Conservation (phyloP, 2,888 invertebrate genomes). For the Polia nebulosa region DNA sequence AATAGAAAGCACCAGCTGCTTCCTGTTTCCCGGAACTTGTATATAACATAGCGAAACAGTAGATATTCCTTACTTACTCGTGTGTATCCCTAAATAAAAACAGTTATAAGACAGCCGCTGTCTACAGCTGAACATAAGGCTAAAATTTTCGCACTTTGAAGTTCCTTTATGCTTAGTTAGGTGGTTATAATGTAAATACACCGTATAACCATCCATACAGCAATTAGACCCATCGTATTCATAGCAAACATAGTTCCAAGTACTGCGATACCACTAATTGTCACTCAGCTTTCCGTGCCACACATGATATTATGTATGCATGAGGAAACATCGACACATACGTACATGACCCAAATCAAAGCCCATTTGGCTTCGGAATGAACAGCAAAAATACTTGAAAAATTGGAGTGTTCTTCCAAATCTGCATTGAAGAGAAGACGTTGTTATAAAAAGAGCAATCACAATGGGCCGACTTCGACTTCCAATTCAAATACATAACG, state of each 20-base stretch:
- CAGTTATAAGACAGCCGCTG: neutral
- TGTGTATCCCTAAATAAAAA: conserved; percentile 20
- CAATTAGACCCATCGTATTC: conserved; percentile 21
- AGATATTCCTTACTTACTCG: conserved; percentile 14
- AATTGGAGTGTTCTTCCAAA: conserved; percentile 51
- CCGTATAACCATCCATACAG: neutral
- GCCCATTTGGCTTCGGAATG: conserved; percentile 35
- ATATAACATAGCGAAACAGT: conserved; percentile 2
- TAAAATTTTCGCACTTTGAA: neutral
- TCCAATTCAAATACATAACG: conserved; percentile 78
- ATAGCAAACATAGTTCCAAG: conserved; percentile 20
- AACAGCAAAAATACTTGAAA: conserved; percentile 47
- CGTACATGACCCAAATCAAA: conserved; percentile 43
- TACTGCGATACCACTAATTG: conserved; percentile 36
- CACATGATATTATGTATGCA: conserved; percentile 39
- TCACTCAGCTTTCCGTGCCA: conserved; percentile 19
- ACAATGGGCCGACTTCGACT: conserved; percentile 63
- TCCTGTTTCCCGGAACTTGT: neutral
- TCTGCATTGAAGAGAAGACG: conserved; percentile 52
- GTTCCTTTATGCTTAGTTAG: neutral
- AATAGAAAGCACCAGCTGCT: conserved; percentile 39
- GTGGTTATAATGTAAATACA: neutral
- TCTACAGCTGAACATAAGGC: neutral
- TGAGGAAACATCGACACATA: conserved; percentile 25
- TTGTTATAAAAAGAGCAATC: conserved; percentile 69